A percentile compares a stretch with the other conserved stretches of the same genome.
These are phyloP conservation scores for Perca flavescens DNA, from an alignment of 2,113 vertebrate species.

Conservation along the genomic window DNA sequence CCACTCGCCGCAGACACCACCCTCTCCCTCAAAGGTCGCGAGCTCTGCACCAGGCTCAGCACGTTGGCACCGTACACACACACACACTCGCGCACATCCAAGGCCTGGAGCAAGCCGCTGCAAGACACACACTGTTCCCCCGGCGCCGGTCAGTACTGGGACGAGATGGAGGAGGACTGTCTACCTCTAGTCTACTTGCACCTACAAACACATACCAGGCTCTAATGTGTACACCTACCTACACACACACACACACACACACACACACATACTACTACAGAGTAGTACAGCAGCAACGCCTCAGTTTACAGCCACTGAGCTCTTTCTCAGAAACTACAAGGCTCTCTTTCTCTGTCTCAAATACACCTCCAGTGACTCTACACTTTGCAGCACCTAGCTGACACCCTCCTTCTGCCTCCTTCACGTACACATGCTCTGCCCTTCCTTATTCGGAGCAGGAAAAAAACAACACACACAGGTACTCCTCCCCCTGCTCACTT, in stretches of 20 bases:
- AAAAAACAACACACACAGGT: slow-evolving; percentile 21
- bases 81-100: slow-evolving; percentile 80
- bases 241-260: slow-evolving; percentile 1
- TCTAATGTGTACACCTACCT: slow-evolving; percentile 41
- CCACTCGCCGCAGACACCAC: slow-evolving; percentile 73
- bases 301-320: slow-evolving; percentile 57
- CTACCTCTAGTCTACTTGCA: slow-evolving; percentile 53
- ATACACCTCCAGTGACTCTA: slow-evolving; percentile 56
- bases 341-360: slow-evolving; percentile 57
- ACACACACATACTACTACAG: slow-evolving; percentile 20
- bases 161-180: slow-evolving; percentile 19
- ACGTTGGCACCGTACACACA: slow-evolving; percentile 82
- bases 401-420: slow-evolving; percentile 48
- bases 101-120: slow-evolving; percentile 79
- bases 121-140: slow-evolving; percentile 82
- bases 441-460: slow-evolving; percentile 56
- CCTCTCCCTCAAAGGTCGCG: slow-evolving; percentile 76
- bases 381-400: slow-evolving; percentile 52
- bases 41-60: slow-evolving; percentile 86
- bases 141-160: slow-evolving; percentile 65
- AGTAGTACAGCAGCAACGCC: slow-evolving; percentile 37
- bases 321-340: slow-evolving; percentile 50
- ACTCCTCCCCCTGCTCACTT: slow-evolving; percentile 26
- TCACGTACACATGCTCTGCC: slow-evolving; percentile 53
- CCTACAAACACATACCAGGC: slow-evolving; percentile 28